A percentile compares a stretch with the other conserved stretches of the same genome.
phyloP scores from a whole-genome alignment of 2,797 vertebrate genomes.

The Acropternis orthonyx region DNA sequence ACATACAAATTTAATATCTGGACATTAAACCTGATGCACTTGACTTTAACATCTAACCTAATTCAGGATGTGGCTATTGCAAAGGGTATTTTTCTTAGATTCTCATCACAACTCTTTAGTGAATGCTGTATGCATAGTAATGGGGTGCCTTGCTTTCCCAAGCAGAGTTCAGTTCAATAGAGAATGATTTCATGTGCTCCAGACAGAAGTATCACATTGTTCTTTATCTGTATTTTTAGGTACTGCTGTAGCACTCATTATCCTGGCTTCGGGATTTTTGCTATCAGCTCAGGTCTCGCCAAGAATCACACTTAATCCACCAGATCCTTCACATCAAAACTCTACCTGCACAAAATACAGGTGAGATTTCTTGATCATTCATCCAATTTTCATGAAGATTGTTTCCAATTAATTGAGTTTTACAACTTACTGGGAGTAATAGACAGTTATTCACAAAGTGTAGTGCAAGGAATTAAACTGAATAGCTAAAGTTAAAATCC shows the following conservation, averaged over 20 bases:
- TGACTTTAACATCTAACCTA: not conserved
- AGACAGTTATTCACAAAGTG: not conserved
- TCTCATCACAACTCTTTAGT: not conserved
- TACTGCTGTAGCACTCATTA: conserved; percentile 86
- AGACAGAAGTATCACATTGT: conserved; percentile 34
- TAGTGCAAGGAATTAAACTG: not conserved
- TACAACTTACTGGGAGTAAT: not conserved
- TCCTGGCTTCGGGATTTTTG: conserved; percentile 91
- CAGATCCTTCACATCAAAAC: conserved; percentile 83
- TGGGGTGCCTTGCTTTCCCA: not conserved
- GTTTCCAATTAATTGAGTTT: not conserved
- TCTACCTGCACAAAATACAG: conserved; percentile 85
- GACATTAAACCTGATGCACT: not conserved
- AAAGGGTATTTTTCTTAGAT: not conserved
- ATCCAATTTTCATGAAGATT: not conserved
- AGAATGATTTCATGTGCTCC: conserved; percentile 6
- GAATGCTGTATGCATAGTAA: not conserved
- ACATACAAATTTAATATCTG: not conserved
- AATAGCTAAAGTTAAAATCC: not conserved
- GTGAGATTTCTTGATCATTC: conserved; percentile 69
- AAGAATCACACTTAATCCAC: conserved; percentile 84
- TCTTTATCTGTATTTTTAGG: conserved; percentile 77
- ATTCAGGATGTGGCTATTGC: not conserved
- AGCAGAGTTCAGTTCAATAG: not conserved
- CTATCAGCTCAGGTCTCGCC: conserved; percentile 92